A percentile compares a stretch with the other conserved stretches of the same genome.
phyloP scores from a whole-genome alignment of 2,888 invertebrate species.

The Nephrotoma flavescens region DNA sequence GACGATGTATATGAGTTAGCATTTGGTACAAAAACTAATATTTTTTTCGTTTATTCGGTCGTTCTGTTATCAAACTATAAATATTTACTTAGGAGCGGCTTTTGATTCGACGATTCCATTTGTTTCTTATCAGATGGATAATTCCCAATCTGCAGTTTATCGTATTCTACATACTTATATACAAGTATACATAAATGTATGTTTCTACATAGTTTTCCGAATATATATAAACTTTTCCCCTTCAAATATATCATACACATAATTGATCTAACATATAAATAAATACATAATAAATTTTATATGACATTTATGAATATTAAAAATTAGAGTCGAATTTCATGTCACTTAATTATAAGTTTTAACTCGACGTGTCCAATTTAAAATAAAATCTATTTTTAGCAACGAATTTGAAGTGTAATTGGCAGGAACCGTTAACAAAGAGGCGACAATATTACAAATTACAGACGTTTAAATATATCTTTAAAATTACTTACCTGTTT shows the following conservation, averaged over 20 bases:
- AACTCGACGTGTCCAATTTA: too few relatives aligned
- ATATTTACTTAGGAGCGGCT: constrained; percentile 9
- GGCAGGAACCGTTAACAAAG: too few relatives aligned
- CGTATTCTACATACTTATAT: not conserved
- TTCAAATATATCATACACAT: not conserved
- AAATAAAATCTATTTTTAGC: too few relatives aligned
- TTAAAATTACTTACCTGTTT: not conserved
- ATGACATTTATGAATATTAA: not conserved
- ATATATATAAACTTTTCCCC: not conserved
- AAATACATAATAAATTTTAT: not conserved
- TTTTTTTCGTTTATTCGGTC: not conserved
- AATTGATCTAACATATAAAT: not conserved
- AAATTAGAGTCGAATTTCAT: not conserved
- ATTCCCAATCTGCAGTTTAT: not conserved
- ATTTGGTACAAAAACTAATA: not conserved
- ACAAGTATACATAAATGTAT: not conserved
- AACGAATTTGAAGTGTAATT: too few relatives aligned
- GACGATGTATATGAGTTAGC: not conserved
- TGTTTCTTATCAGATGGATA: not conserved
- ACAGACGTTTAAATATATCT: too few relatives aligned
- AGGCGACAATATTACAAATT: too few relatives aligned
- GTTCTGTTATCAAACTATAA: constrained; percentile 8
- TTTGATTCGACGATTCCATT: constrained; percentile 4
- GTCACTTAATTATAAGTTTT: not conserved
- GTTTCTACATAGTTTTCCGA: not conserved